Evolutionary conservation across 2,888 invertebrate species (phyloP).

Genomic region (Perizoma flavofasciatum): DNA sequence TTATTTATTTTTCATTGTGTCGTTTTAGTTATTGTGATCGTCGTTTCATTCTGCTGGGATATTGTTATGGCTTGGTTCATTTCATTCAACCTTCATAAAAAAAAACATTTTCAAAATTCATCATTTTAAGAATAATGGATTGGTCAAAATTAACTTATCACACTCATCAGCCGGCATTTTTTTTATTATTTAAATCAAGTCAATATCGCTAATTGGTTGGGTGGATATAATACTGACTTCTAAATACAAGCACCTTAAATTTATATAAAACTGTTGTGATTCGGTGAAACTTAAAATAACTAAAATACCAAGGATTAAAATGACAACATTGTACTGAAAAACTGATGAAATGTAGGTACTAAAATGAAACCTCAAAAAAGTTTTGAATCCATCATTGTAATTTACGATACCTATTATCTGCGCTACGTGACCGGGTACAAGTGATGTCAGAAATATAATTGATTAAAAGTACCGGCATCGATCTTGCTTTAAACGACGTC

Average conservation of each 20-base stretch:
- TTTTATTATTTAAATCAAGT: background rate
- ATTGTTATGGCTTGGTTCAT: background rate
- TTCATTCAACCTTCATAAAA: background rate
- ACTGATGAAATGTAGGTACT: background rate
- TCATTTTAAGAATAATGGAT: too few relatives aligned
- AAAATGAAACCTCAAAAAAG: background rate
- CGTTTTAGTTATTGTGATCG: constrained; percentile 8
- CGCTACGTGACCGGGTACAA: constrained; percentile 11
- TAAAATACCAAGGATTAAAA: too few relatives aligned
- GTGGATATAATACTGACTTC: too few relatives aligned
- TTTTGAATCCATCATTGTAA: constrained; percentile 2
- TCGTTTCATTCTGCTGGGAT: background rate
- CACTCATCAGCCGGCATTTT: background rate
- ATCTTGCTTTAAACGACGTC: background rate
- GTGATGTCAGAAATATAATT: constrained; percentile 11
- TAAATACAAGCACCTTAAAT: too few relatives aligned
- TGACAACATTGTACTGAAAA: background rate
- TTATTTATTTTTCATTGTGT: constrained; percentile 40
- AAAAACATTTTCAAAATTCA: constrained; percentile 1
- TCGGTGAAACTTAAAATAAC: too few relatives aligned
- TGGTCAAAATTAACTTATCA: too few relatives aligned
- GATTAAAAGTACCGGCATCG: background rate
- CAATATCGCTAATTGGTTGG: background rate
- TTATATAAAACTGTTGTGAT: too few relatives aligned
- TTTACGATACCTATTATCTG: constrained; percentile 11